Evolutionary conservation across 1,140 invertebrate species (phyloP), one percentile per base, ranked within the genome.

Genomic region (Caenorhabditis briggsae): DNA sequence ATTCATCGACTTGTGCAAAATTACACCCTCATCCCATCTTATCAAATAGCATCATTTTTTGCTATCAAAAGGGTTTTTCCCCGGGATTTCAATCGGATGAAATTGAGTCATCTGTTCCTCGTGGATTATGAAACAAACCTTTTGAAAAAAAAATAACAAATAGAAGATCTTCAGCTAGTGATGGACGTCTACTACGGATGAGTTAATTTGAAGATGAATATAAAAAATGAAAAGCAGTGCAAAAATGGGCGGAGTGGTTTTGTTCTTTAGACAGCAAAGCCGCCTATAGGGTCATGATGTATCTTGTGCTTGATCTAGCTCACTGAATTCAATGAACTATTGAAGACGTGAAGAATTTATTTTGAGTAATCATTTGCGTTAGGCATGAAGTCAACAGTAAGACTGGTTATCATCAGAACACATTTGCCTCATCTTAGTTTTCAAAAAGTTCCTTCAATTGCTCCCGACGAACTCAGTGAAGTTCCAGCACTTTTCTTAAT

Each of bases 171-270:
- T 33, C 33, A 33, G 33, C 33, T 33, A 33, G 43, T 43, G 23
- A 70, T 23, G 23, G 43, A 33, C 33, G 9, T 23, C 18, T 41
- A 41, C 43, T 70, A 8, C 64, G 64, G 33, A 46, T 70, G 64
- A 70, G 64, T 70, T 33, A 61, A 61, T 61, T 23, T 20, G 59
- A 23, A 16, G 12, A 8, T 5, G 20, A 23, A 25, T 23, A 25
- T 33, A 70, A 70, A 14, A 70, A 70, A 70, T 25, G 16, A 23
- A 70, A 70, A 70, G 41, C 33, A 70, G 41, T 43, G 41, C 41
- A 70, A 46, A 46, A 70, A 43, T 16, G 64, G 64, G 59, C 18
- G 18, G 20, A 20, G n/a, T 8, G 9, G 33, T 61, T 23, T 61
- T 20, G 16, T 18, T 58, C 16, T 58, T 61, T 61, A 12, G 59